Evolutionary conservation across 2,113 vertebrate genomes (phyloP), one percentile per base, ranked within the genome.

Genomic region (Hippocampus comes): DNA sequence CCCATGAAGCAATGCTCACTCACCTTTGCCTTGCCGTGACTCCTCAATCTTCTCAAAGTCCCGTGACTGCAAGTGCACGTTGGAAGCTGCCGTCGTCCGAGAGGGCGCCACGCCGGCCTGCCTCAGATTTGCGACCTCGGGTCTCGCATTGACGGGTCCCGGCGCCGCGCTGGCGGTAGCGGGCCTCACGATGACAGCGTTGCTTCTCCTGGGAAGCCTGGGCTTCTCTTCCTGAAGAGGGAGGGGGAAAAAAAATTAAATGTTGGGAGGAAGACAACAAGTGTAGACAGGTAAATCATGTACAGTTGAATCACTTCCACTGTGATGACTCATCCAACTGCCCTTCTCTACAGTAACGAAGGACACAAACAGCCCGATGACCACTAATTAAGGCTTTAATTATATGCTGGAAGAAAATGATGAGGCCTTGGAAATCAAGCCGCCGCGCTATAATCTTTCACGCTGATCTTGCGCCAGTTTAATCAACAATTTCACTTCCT

Each of bases 381-480:
- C 82, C 81, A 38, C 72, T 88, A 83, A 87, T 87, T 88, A 77
- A 60, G 75, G 82, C 67, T 82, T 80, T 72, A 80, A 80, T 74
- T 73, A 65, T 72, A 72, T 64, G 74, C 30, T 63, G 64, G 69
- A 38, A 70, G 82, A 75, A 87, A 88, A 88, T 82, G 78, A 81
- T 79, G 78, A 82, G 89, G 75, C 77, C 84, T 84, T 81, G 71
- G 79, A 82, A 80, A 85, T 87, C 85, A 81, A 79, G 81, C 79
- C 64, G 73, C 73, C 76, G 75, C 48, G 72, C 76, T 81, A 30
- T 30, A 80, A 89, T 88, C 80, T 85, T 72, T 77, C 67, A 12
- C 59, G 71, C 82, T 78, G 73, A 82, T 84, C 85, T 72, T 53
- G 74, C 81, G 85, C 84, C 83, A 85, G 82, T 76, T 78, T 86